These are phyloP conservation scores for Caerostris extrusa DNA, from an alignment of 1,140 invertebrate genomes.

Conservation along the genomic window DNA sequence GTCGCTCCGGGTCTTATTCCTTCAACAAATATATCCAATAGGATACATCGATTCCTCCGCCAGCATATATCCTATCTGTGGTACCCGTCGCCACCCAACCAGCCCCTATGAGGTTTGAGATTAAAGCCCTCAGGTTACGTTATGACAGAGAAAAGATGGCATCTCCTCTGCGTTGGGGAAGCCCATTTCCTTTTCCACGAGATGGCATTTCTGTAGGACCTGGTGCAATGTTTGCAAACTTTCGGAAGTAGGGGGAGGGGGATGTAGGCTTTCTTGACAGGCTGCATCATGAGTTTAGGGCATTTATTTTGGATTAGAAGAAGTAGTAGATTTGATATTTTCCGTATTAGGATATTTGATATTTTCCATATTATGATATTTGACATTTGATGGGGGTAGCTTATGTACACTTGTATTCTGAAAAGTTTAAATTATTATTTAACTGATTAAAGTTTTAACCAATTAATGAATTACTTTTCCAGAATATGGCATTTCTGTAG, in stretches of 20 bases:
- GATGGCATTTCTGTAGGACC: neutral
- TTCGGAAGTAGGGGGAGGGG: neutral
- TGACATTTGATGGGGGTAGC: too few relatives aligned
- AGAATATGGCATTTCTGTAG: neutral
- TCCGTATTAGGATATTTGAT: neutral
- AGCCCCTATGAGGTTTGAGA: neutral
- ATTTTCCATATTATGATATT: neutral
- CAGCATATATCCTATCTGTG: neutral
- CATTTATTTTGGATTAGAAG: neutral
- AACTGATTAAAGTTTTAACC: too few relatives aligned
- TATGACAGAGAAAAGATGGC: conserved; percentile 48
- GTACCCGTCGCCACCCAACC: neutral
- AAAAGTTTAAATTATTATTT: too few relatives aligned
- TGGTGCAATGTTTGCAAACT: conserved; percentile 3
- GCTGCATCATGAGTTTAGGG: neutral
- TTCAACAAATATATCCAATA: conserved; percentile 14
- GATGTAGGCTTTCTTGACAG: neutral
- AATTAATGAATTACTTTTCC: neutral
- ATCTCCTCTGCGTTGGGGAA: neutral
- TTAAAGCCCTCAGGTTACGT: conserved; percentile 44
- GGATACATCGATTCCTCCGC: conserved; percentile 46
- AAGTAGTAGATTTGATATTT: neutral
- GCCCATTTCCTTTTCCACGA: conserved; percentile 41
- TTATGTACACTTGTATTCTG: too few relatives aligned
- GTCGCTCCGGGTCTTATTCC: neutral